phyloP scores from a whole-genome alignment of 2,888 invertebrate species.

The Phorcus lineatus region DNA sequence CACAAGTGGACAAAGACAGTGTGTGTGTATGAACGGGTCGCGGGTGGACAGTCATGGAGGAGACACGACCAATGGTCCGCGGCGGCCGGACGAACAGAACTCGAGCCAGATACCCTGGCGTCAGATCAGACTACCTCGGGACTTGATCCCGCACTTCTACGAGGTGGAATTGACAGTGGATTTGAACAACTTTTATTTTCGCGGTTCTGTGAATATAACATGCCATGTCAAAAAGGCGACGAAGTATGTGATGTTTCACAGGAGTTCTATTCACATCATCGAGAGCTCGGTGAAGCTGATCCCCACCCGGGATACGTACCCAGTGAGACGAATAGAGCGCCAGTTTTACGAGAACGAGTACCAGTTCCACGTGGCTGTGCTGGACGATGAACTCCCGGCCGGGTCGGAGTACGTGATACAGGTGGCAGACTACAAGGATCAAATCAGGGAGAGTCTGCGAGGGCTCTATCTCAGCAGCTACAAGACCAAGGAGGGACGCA shows the following conservation, averaged over 20 bases:
- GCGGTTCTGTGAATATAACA: conserved; percentile 56
- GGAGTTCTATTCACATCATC: conserved; percentile 38
- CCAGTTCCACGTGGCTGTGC: conserved; percentile 57
- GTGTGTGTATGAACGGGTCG: background rate
- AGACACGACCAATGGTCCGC: background rate
- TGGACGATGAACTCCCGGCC: conserved; percentile 45
- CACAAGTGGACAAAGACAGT: background rate
- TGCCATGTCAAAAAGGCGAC: conserved; percentile 46
- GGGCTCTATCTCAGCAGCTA: conserved; percentile 64
- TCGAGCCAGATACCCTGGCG: conserved; percentile 44
- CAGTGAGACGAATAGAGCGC: conserved; percentile 39
- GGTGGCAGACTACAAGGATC: conserved; percentile 49
- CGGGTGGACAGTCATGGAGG: background rate
- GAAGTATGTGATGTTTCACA: conserved; percentile 58
- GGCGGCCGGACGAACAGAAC: conserved; percentile 16
- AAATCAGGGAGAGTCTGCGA: conserved; percentile 50
- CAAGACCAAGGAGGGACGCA: conserved; percentile 38
- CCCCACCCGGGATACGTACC: background rate
- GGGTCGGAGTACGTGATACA: conserved; percentile 47
- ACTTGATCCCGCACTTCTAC: conserved; percentile 58
- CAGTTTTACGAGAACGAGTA: conserved; percentile 47
- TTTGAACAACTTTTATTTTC: conserved; percentile 47
- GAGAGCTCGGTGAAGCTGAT: conserved; percentile 38
- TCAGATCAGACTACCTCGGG: conserved; percentile 56
- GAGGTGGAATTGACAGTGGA: conserved; percentile 55